Evolutionary conservation across 2,113 vertebrate genomes (phyloP).

Genomic region (Tetraodon nigroviridis): DNA sequence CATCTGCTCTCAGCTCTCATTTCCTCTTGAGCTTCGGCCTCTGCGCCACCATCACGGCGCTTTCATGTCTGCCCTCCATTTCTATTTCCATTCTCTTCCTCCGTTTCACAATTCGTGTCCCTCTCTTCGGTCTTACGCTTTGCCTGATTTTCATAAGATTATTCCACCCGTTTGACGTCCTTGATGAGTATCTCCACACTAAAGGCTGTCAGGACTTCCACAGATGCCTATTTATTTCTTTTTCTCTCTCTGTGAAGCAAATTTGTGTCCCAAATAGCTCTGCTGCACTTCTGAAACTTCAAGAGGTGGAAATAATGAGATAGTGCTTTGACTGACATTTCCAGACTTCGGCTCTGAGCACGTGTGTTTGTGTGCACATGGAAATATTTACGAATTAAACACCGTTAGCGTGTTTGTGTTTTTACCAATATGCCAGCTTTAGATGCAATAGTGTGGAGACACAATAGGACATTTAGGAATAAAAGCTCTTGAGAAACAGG

Average conservation of each 20-base stretch:
- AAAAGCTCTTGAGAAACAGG: too few species aligned
- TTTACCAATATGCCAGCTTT: too few species aligned
- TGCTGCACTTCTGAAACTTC: constrained; percentile 59
- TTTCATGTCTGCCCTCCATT: constrained; percentile 26
- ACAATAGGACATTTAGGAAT: too few species aligned
- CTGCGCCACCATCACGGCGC: constrained; percentile 21
- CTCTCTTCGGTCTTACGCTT: constrained; percentile 52
- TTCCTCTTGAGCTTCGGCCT: constrained; percentile 17
- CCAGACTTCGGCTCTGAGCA: constrained; percentile 47
- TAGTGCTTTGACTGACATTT: constrained; percentile 62
- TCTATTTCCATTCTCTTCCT: constrained; percentile 15
- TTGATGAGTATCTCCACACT: constrained; percentile 62
- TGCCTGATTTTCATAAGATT: constrained; percentile 63
- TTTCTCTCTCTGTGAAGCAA: constrained; percentile 35
- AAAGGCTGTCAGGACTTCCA: constrained; percentile 54
- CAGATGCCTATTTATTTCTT: constrained; percentile 34
- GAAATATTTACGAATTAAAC: constrained; percentile 8
- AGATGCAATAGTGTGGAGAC: too few species aligned
- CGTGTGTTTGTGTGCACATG: background rate
- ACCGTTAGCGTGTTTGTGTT: too few species aligned
- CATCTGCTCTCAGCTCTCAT: constrained; percentile 43
- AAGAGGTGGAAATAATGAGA: constrained; percentile 69
- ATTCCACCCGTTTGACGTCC: constrained; percentile 59
- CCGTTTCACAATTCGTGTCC: constrained; percentile 31
- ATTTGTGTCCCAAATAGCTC: constrained; percentile 67